A percentile compares a stretch with the other conserved stretches of the same genome.
Evolutionary conservation across 1,140 invertebrate genomes (phyloP).

Genomic region (Neuroterus valhalla): DNA sequence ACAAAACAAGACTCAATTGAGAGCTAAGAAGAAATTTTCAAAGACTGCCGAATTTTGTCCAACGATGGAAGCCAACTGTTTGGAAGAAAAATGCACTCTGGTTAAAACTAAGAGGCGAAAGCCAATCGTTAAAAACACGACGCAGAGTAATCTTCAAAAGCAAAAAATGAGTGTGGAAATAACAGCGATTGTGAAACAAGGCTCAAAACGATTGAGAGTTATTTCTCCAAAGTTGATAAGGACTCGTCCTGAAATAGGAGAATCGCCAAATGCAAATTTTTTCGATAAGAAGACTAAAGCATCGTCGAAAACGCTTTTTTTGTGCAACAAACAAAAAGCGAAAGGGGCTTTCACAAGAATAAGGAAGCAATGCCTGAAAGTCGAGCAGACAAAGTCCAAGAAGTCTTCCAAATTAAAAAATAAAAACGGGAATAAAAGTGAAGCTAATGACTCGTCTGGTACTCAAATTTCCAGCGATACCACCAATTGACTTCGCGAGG

Average conservation of each 20-base stretch:
- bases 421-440: conserved; percentile 31
- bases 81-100: background rate
- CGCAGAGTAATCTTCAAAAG: conserved; percentile 16
- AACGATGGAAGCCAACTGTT: conserved; percentile 18
- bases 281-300: background rate
- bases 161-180: conserved; percentile 47
- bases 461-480: conserved; percentile 17
- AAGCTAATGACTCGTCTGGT: background rate
- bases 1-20: conserved; percentile 38
- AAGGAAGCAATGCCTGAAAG: conserved; percentile 44
- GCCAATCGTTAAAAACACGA: background rate
- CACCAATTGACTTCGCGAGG: conserved; percentile 8
- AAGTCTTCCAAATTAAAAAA: conserved; percentile 55
- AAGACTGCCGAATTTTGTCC: conserved; percentile 42
- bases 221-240: conserved; percentile 52
- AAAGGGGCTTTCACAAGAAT: conserved; percentile 44
- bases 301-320: conserved; percentile 31
- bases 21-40: conserved; percentile 41
- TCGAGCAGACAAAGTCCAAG: conserved; percentile 53
- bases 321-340: conserved; percentile 53
- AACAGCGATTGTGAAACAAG: conserved; percentile 61
- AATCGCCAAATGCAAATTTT: conserved; percentile 47
- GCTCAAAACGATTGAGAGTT: conserved; percentile 65
- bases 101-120: background rate
- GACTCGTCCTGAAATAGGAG: conserved; percentile 50